These are phyloP conservation scores for Hemicentrotus pulcherrimus DNA, from an alignment of 35 echinoderm and acorn worm genomes.

Conservation along the genomic window DNA sequence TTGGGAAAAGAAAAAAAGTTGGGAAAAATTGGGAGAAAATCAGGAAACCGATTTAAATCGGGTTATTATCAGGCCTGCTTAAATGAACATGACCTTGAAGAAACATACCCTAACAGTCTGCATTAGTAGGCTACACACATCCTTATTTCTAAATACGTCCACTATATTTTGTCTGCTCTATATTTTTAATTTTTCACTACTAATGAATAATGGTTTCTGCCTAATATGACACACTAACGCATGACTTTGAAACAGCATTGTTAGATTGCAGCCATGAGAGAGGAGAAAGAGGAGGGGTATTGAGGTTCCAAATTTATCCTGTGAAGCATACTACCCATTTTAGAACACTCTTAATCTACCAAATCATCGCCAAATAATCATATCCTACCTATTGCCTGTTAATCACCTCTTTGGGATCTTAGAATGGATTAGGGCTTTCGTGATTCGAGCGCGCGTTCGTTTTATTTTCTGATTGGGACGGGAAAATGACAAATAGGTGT, in stretches of 20 bases:
- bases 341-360: conserved; percentile 11
- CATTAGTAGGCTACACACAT: too few species aligned
- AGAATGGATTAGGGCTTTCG: background rate
- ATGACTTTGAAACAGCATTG: background rate
- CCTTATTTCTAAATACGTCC: too few species aligned
- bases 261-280: background rate
- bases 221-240: background rate
- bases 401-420: conserved; percentile 28
- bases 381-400: conserved; percentile 33
- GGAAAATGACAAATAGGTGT: conserved; percentile 21
- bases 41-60: too few species aligned
- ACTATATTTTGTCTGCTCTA: too few species aligned
- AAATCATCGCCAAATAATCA: conserved; percentile 29
- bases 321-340: background rate
- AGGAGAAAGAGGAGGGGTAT: background rate
- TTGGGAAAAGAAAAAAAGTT: too few species aligned
- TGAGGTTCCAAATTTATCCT: background rate
- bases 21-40: too few species aligned
- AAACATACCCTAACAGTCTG: too few species aligned
- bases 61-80: too few species aligned
- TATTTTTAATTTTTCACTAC: background rate
- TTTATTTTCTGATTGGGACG: background rate
- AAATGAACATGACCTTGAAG: too few species aligned
- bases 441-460: background rate
- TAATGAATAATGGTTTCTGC: background rate